phyloP scores from a whole-genome alignment of 1,140 invertebrate genomes.

The Drosophila paulistorum region DNA sequence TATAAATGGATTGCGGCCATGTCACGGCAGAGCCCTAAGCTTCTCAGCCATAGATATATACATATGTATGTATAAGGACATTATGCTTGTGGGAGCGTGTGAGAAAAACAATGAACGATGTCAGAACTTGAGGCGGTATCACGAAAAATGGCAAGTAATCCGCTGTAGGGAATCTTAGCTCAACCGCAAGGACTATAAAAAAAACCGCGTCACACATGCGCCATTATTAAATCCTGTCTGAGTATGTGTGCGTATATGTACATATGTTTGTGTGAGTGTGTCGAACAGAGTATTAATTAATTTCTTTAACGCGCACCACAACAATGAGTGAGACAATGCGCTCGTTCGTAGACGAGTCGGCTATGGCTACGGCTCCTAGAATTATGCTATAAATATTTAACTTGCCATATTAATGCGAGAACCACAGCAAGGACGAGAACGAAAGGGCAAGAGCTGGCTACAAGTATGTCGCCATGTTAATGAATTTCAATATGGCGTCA shows the following conservation, averaged over 20 bases:
- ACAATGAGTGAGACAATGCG: slow-evolving; percentile 76
- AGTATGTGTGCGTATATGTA: slow-evolving; percentile 16
- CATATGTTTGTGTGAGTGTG: slow-evolving; percentile 26
- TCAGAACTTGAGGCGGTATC: slow-evolving; percentile 49
- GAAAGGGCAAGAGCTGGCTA: slow-evolving; percentile 5
- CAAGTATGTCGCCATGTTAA: slow-evolving; percentile 60
- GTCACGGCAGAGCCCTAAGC: slow-evolving; percentile 49
- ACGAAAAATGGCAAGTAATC: slow-evolving; percentile 62
- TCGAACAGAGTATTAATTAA: slow-evolving; percentile 76
- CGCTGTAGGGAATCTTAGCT: slow-evolving; percentile 45
- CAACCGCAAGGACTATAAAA: slow-evolving; percentile 55
- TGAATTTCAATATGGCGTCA: slow-evolving; percentile 80
- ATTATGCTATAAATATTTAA: slow-evolving; percentile 81
- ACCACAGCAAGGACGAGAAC: slow-evolving; percentile 35
- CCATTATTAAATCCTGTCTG: slow-evolving; percentile 67
- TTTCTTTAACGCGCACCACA: slow-evolving; percentile 76
- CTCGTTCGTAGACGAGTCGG: slow-evolving; percentile 15
- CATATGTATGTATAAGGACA: slow-evolving; percentile 18
- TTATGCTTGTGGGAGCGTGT: slow-evolving; percentile 3
- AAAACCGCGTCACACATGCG: slow-evolving; percentile 70
- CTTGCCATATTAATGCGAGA: slow-evolving; percentile 78
- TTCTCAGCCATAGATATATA: slow-evolving; percentile 10
- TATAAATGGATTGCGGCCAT: slow-evolving; percentile 55
- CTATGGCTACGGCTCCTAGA: slow-evolving; percentile 68
- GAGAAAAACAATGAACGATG: slow-evolving; percentile 49